Conservation (phyloP, 1,140 invertebrate genomes). For the Caerostris darwini region DNA sequence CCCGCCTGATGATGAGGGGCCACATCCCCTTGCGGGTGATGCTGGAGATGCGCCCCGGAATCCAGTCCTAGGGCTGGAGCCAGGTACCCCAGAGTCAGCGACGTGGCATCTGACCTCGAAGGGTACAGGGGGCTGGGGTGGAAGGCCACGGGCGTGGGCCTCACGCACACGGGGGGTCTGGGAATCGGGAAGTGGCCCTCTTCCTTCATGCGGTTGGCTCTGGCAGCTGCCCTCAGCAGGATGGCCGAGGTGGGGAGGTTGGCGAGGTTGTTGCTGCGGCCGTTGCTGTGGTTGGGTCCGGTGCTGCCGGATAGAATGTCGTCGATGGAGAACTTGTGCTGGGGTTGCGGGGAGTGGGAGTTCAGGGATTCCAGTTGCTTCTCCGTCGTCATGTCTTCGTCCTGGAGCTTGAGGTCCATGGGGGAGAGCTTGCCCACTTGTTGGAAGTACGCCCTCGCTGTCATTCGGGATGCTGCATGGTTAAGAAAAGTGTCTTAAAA, state of each 20-base stretch:
- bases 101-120: slow-evolving; percentile 47
- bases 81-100: slow-evolving; percentile 61
- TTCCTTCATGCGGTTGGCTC: slow-evolving; percentile 59
- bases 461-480: neutral
- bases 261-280: neutral
- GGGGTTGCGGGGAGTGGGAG: slow-evolving; percentile 43
- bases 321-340: slow-evolving; percentile 76
- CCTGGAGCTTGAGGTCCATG: slow-evolving; percentile 69
- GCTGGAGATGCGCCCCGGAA: neutral
- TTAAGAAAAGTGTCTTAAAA: too few relatives aligned
- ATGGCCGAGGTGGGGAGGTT: slow-evolving; percentile 62
- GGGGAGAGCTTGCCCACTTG: slow-evolving; percentile 54
- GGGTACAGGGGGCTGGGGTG: slow-evolving; percentile 55
- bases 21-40: slow-evolving; percentile 47
- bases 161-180: slow-evolving; percentile 48
- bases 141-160: slow-evolving; percentile 72
- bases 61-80: slow-evolving; percentile 58
- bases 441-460: slow-evolving; percentile 51
- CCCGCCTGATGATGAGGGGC: slow-evolving; percentile 42
- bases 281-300: neutral
- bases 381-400: slow-evolving; percentile 57
- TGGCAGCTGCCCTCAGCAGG: slow-evolving; percentile 61
- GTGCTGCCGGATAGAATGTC: slow-evolving; percentile 72
- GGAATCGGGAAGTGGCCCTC: slow-evolving; percentile 42
- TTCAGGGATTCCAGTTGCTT: slow-evolving; percentile 38